Base-by-base conservation (phyloP, 2,888 invertebrate species). In the Branchellion lobata region DNA sequence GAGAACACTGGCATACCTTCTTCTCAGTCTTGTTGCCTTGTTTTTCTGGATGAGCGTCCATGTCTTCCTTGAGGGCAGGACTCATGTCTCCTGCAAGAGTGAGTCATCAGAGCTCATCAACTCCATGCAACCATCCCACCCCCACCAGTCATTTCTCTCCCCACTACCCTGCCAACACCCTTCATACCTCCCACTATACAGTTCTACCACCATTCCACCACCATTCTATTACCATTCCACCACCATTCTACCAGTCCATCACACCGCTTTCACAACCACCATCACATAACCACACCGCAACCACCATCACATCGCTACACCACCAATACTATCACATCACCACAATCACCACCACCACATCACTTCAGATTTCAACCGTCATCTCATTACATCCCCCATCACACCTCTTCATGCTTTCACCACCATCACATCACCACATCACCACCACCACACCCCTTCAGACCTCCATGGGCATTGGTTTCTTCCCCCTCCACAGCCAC, bases 41-140 rank as follows among this genome's bases (percentile, higher is more conserved):
- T 31, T 79, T 78, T 36, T 82, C 82, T n/a, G 82, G 82, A 33
- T 82, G 82, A 0, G 82, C 78, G 51, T 82, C 81, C 27, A 80
- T 51, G 24, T 80, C 80, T n/a, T 65, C 80, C 24, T 80, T 80
- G 0, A 81, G 40, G 2, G 79, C 65, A 2, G 79, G 79, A 75
- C 79, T 79, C 31, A 75, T 40, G 69, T 79, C 79, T 75, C 18
- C 21, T 40, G 29, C 3, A n/a, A 14, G n/a, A 11, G 33, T 47
- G 8, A 18, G 18, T 47, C 11, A 47, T 47, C 11, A 18, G 8
- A 47, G 8, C 11, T 47, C 11, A 47, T 8, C n/a, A n/a, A n/a
- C n/a, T n/a, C n/a, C n/a, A n/a, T n/a, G n/a, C n/a, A n/a, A n/a
- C n/a, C n/a, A n/a, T n/a, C n/a, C n/a, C n/a, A n/a, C n/a, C n/a